phyloP scores from a whole-genome alignment of 2,888 invertebrate genomes.

The Xylota segnis region DNA sequence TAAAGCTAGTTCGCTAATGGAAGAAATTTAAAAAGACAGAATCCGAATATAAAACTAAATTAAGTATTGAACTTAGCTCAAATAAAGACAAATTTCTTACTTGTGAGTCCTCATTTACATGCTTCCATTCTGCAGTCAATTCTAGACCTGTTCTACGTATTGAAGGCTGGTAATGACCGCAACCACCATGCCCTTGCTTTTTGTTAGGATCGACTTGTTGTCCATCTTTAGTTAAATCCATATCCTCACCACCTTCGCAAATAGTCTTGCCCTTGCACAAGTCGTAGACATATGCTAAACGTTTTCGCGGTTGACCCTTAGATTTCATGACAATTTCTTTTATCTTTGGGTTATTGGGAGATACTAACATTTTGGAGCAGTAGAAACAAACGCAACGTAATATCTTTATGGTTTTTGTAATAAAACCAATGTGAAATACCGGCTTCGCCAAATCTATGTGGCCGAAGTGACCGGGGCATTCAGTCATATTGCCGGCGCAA shows the following conservation, averaged over 20 bases:
- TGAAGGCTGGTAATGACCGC: slow-evolving; percentile 98
- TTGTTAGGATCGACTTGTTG: slow-evolving; percentile 86
- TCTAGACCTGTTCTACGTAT: slow-evolving; percentile 90
- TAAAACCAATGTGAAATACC: slow-evolving; percentile 98
- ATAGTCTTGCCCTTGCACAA: slow-evolving; percentile 98
- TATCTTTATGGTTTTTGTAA: slow-evolving; percentile 98
- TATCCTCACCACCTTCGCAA: slow-evolving; percentile 99
- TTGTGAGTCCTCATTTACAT: slow-evolving; percentile 98
- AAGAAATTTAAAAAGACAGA: too few species aligned
- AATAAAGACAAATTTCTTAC: slow-evolving; percentile 48
- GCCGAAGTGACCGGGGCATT: slow-evolving; percentile 99
- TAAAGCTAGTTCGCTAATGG: too few species aligned
- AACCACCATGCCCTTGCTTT: slow-evolving; percentile 94
- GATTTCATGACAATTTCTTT: slow-evolving; percentile 93
- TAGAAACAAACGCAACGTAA: slow-evolving; percentile 99
- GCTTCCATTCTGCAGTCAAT: slow-evolving; percentile 98
- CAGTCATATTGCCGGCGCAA: slow-evolving; percentile 98
- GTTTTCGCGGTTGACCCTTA: slow-evolving; percentile 97
- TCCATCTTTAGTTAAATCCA: slow-evolving; percentile 94
- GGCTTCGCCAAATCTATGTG: slow-evolving; percentile 99
- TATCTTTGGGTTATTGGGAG: slow-evolving; percentile 92
- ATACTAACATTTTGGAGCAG: slow-evolving; percentile 98
- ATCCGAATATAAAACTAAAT: too few species aligned
- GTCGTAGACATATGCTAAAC: slow-evolving; percentile 98
- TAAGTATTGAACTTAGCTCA: too few species aligned